These are phyloP conservation scores for Melangyna quadrimaculata DNA, from an alignment of 2,888 invertebrate genomes.

Conservation along the genomic window DNA sequence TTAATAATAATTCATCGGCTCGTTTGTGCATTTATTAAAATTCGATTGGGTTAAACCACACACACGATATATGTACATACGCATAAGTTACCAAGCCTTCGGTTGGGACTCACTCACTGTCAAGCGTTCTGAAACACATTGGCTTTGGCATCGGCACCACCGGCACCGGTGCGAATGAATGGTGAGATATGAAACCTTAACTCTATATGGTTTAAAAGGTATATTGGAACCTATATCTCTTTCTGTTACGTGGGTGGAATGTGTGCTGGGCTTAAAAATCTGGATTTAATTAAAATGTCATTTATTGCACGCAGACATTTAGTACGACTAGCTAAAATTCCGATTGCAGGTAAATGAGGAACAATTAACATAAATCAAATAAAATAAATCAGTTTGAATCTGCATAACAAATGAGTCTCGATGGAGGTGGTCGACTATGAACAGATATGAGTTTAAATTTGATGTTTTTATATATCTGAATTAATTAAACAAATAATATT, in stretches of 20 bases:
- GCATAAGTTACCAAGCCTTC: slow-evolving; percentile 38
- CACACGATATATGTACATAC: slow-evolving; percentile 25
- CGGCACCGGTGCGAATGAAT: slow-evolving; percentile 17
- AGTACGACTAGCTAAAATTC: slow-evolving; percentile 35
- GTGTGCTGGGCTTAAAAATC: slow-evolving; percentile 29
- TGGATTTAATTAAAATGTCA: slow-evolving; percentile 61
- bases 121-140: slow-evolving; percentile 24
- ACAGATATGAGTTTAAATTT: not conserved
- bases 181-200: slow-evolving; percentile 5
- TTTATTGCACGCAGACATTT: slow-evolving; percentile 31
- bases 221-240: not conserved
- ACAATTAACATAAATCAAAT: slow-evolving; percentile 67
- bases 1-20: slow-evolving; percentile 69
- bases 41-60: slow-evolving; percentile 68
- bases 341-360: slow-evolving; percentile 44
- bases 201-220: not conserved
- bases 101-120: slow-evolving; percentile 47
- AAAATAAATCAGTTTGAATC: slow-evolving; percentile 42
- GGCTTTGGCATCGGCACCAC: not conserved
- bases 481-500: slow-evolving; percentile 8
- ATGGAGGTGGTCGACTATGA: not conserved
- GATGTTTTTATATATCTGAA: not conserved
- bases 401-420: slow-evolving; percentile 29
- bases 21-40: slow-evolving; percentile 69
- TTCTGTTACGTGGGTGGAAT: not conserved